Base-by-base conservation (phyloP, 1,140 invertebrate genomes). In the Caenorhabditis briggsae region DNA sequence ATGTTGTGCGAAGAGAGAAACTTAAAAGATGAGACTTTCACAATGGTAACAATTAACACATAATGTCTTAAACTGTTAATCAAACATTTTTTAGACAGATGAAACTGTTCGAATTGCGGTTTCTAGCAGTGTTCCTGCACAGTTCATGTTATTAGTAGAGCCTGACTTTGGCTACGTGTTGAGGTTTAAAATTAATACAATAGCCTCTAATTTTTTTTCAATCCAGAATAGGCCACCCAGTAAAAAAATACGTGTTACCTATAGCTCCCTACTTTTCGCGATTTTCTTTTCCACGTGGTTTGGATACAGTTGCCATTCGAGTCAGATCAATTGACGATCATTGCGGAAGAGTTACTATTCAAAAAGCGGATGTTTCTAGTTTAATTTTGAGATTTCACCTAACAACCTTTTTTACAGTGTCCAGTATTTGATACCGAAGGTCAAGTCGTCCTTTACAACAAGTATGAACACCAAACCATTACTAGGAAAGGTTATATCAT, bases 281-380 rank as follows among this genome's bases (percentile, higher is more conserved):
- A 3, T 58, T 58, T n/a, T n/a, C 18, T 20, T 58, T 58, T n/a
- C 56, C 56, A 58, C 16, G 8, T 18, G 8, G 16, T n/a, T 2
- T 58, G 3, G n/a, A 58, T 20, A n/a, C 56, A 20, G n/a, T 58
- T 0, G 14, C 56, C 2, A 58, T 58, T n/a, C 56, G 56, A n/a
- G 56, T 20, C 16, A 58, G 16, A n/a, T 58, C 56, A n/a, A 8
- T 20, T 6, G 20, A 58, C 18, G n/a, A 58, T 58, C 12, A 5
- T n/a, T 58, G 56, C 18, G 56, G 56, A 20, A 20, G 56, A 58
- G 56, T 58, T 58, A 58, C 56, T 20, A 58, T 58, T 58, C 56
- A 58, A 20, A 8, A 14, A 58, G 56, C 56, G 2, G 8, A 58
- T 58, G 56, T 58, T 20, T n/a, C 2, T 58, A n/a, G 56, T 58